phyloP scores from a whole-genome alignment of 2,888 invertebrate species.

The Fabriciana adippe region DNA sequence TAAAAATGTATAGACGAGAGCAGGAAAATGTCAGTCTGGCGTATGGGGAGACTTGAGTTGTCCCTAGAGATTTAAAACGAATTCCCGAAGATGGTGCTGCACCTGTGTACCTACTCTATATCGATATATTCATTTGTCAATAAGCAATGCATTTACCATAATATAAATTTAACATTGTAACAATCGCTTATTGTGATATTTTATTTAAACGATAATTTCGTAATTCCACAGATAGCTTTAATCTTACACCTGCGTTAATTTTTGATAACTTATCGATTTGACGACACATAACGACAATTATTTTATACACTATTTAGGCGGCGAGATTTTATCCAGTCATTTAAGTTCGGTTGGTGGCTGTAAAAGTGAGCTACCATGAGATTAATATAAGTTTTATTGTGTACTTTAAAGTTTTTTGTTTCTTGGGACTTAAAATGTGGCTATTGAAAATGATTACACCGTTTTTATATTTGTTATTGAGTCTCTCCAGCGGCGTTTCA shows the following conservation, averaged over 20 bases:
- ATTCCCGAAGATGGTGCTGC: conserved; percentile 16
- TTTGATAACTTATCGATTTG: conserved; percentile 61
- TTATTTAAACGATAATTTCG: conserved; percentile 11
- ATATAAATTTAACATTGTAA: neutral
- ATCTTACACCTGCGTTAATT: conserved; percentile 67
- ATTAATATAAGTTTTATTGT: neutral
- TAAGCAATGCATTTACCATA: neutral
- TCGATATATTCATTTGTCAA: conserved; percentile 5
- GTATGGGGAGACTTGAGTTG: conserved; percentile 6
- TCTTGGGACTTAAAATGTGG: conserved; percentile 9
- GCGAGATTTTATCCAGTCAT: conserved; percentile 17
- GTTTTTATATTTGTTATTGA: conserved; percentile 45
- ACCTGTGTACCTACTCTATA: conserved; percentile 23
- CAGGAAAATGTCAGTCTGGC: neutral
- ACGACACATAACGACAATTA: conserved; percentile 41
- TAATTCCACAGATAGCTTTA: conserved; percentile 39
- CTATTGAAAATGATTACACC: conserved; percentile 38
- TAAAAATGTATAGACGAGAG: conserved; percentile 20
- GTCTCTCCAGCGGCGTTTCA: conserved; percentile 49
- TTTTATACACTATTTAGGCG: conserved; percentile 21
- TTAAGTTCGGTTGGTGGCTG: conserved; percentile 8
- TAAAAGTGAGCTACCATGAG: conserved; percentile 17
- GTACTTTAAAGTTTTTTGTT: neutral
- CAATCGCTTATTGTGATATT: conserved; percentile 4
- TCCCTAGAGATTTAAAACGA: conserved; percentile 16